Conservation (phyloP, 2,797 vertebrate genomes). For the Babyrousa celebensis region DNA sequence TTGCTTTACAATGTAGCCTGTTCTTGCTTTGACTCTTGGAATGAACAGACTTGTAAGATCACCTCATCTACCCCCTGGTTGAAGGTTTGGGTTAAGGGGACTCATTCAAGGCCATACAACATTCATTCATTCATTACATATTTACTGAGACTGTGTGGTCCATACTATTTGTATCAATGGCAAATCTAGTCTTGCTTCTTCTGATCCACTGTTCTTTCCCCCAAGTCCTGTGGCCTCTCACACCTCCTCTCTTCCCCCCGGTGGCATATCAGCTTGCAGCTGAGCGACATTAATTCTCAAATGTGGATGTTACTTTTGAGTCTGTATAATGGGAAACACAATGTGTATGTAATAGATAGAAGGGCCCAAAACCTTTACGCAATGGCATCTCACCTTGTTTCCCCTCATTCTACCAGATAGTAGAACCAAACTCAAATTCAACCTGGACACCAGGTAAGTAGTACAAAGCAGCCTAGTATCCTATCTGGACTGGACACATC, state of each 20-base stretch:
- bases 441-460: not conserved
- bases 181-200: not conserved
- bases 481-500: not conserved
- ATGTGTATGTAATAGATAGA: not conserved
- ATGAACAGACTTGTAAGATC: not conserved
- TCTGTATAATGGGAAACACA: not conserved
- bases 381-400: not conserved
- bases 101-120: slow-evolving; percentile 21
- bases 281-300: not conserved
- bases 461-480: not conserved
- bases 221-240: not conserved
- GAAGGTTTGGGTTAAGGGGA: not conserved
- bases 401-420: not conserved
- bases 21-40: not conserved
- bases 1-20: not conserved
- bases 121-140: not conserved
- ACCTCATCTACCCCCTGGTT: not conserved
- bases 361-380: not conserved
- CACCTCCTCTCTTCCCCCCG: not conserved
- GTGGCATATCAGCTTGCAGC: not conserved
- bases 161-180: not conserved
- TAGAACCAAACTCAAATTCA: not conserved
- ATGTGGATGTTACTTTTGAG: not conserved
- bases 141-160: not conserved
- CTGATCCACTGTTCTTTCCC: not conserved